A percentile compares a stretch with the other conserved stretches of the same genome.
phyloP scores from a whole-genome alignment of 2,888 invertebrate genomes.

The Sphinx pinastri region DNA sequence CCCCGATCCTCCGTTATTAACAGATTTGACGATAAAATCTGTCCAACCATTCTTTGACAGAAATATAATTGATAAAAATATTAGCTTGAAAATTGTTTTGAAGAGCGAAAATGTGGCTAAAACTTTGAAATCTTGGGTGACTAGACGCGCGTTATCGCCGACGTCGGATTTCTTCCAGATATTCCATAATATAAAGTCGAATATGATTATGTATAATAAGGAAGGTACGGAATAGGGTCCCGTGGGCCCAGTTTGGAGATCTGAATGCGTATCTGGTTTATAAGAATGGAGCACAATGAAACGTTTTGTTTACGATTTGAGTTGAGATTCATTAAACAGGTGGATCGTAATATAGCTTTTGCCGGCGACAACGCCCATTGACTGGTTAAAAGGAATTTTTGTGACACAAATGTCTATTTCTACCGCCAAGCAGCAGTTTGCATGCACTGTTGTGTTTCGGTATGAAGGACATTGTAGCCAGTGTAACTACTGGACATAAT shows the following conservation, averaged over 20 bases:
- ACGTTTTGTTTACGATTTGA: too few relatives aligned
- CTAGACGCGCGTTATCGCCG: constrained; percentile 53
- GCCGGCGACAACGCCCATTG: too few relatives aligned
- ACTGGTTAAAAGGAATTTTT: too few relatives aligned
- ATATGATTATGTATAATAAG: constrained; percentile 49
- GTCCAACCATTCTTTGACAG: constrained; percentile 55
- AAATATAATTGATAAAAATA: constrained; percentile 49
- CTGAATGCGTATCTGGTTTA: too few relatives aligned
- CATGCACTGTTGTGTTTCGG: too few relatives aligned
- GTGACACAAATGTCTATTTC: too few relatives aligned
- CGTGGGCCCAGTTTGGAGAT: neutral
- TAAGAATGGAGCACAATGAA: too few relatives aligned
- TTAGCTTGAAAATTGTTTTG: constrained; percentile 54
- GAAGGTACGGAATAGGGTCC: constrained; percentile 42
- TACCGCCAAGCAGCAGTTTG: too few relatives aligned
- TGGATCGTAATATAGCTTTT: too few relatives aligned
- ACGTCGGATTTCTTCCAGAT: constrained; percentile 62
- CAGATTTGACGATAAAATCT: constrained; percentile 53
- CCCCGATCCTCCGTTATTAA: constrained; percentile 63
- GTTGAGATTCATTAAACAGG: too few relatives aligned
- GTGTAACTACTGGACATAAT: too few relatives aligned
- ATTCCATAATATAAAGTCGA: constrained; percentile 60
- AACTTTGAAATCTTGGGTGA: constrained; percentile 57
- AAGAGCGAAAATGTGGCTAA: constrained; percentile 60
- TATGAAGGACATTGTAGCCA: too few relatives aligned